A percentile compares a stretch with the other conserved stretches of the same genome.
Evolutionary conservation across 1,140 invertebrate genomes (phyloP).

Genomic region (Aphis gossypii): DNA sequence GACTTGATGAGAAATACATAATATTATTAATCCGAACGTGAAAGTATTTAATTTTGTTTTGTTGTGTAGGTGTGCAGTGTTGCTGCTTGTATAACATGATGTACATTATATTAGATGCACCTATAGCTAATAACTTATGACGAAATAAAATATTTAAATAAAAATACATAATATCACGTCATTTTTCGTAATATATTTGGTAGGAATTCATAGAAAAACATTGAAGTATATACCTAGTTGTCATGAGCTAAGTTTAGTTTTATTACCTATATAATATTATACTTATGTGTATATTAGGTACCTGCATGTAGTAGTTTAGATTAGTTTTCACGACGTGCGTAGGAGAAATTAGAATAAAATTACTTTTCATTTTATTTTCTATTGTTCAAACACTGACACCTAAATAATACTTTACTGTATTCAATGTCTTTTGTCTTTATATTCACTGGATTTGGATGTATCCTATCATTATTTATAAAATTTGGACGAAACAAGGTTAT

Average conservation of each 20-base stretch:
- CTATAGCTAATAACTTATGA: not conserved
- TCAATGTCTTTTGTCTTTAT: constrained; percentile 13
- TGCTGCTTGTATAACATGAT: not conserved
- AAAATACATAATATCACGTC: not conserved
- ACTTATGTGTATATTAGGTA: not conserved
- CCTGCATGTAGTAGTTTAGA: not conserved
- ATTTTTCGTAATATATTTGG: not conserved
- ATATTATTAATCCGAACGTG: not conserved
- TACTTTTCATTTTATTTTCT: constrained; percentile 15
- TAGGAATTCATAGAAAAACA: not conserved
- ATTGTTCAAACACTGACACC: not conserved
- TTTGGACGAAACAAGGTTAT: constrained; percentile 14
- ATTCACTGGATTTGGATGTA: not conserved
- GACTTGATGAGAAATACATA: not conserved
- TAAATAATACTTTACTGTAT: constrained; percentile 2
- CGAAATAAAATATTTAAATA: not conserved
- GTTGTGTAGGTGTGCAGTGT: not conserved
- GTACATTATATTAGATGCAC: not conserved
- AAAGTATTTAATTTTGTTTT: constrained; percentile 24
- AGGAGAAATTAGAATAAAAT: not conserved
- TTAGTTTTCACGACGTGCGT: not conserved
- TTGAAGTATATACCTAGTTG: not conserved
- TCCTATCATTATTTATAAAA: not conserved
- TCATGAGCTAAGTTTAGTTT: not conserved
- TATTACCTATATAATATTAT: not conserved